phyloP scores from a whole-genome alignment of 2,888 invertebrate species.

The Drosophila helvetica region DNA sequence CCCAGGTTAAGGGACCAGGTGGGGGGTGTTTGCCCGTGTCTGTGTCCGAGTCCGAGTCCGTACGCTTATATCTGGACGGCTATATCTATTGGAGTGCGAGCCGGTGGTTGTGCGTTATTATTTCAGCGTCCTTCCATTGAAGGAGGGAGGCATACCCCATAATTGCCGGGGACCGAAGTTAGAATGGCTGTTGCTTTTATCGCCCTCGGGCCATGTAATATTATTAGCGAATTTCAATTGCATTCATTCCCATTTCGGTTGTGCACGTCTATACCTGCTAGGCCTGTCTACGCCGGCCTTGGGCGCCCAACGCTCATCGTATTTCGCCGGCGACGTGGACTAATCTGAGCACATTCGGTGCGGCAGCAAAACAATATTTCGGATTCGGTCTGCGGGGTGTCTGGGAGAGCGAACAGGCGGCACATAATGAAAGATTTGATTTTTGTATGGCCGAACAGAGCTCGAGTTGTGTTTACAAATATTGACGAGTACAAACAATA shows the following conservation, averaged over 20 bases:
- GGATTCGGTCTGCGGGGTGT: conserved; percentile 1
- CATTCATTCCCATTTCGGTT: conserved; percentile 68
- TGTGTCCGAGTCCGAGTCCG: conserved; percentile 2
- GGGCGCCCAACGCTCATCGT: not conserved
- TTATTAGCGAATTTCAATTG: conserved; percentile 51
- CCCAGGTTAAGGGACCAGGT: conserved; percentile 26
- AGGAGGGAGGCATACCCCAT: conserved; percentile 18
- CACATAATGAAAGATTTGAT: not conserved
- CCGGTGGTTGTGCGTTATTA: conserved; percentile 7
- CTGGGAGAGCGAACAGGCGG: not conserved
- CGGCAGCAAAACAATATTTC: conserved; percentile 9
- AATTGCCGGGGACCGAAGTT: conserved; percentile 48
- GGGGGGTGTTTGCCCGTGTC: conserved; percentile 18
- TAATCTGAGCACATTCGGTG: conserved; percentile 19
- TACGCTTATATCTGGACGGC: conserved; percentile 31
- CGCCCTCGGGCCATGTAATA: conserved; percentile 33
- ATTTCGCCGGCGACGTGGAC: conserved; percentile 58
- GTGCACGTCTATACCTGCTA: conserved; percentile 55
- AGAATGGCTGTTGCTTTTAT: conserved; percentile 22
- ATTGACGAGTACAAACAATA: not conserved
- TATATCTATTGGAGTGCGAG: conserved; percentile 47
- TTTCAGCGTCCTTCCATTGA: conserved; percentile 25
- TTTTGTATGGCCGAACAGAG: not conserved
- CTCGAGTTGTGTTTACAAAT: not conserved
- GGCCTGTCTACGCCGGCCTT: conserved; percentile 26